phyloP scores from a whole-genome alignment of 2,888 invertebrate genomes.

The Syrista parreyssii region DNA sequence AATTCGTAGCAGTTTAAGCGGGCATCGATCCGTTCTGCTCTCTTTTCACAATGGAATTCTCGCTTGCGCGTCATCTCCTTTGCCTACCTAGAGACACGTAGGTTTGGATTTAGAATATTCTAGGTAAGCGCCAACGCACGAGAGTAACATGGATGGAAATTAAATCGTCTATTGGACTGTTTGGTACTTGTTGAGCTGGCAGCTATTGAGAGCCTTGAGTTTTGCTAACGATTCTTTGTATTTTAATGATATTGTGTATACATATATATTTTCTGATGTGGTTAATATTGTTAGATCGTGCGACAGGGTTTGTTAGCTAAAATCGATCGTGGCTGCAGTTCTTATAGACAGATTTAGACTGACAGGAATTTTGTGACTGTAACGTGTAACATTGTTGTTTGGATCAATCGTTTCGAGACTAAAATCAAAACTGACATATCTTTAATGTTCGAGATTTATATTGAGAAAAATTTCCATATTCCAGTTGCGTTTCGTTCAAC shows the following conservation, averaged over 20 bases:
- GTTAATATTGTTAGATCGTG: background rate
- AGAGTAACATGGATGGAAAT: background rate
- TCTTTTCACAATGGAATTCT: background rate
- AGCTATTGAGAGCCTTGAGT: background rate
- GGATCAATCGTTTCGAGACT: background rate
- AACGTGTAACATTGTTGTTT: background rate
- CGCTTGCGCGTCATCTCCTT: background rate
- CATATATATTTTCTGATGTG: background rate
- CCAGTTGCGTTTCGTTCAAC: too few species aligned
- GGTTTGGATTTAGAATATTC: background rate
- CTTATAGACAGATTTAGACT: background rate
- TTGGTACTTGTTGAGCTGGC: background rate
- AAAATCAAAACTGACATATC: background rate
- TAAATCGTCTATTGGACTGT: background rate
- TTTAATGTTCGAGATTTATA: background rate
- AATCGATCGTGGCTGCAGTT: background rate
- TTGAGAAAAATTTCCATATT: background rate
- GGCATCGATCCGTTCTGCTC: background rate
- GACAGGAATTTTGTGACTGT: background rate
- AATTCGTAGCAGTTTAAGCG: background rate
- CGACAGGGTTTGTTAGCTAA: background rate
- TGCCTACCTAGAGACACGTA: background rate
- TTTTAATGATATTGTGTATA: background rate
- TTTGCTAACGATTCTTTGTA: background rate
- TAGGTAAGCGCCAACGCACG: background rate